A percentile compares a stretch with the other conserved stretches of the same genome.
Conservation (phyloP, 2,888 invertebrate genomes). For the Tetragonisca angustula region DNA sequence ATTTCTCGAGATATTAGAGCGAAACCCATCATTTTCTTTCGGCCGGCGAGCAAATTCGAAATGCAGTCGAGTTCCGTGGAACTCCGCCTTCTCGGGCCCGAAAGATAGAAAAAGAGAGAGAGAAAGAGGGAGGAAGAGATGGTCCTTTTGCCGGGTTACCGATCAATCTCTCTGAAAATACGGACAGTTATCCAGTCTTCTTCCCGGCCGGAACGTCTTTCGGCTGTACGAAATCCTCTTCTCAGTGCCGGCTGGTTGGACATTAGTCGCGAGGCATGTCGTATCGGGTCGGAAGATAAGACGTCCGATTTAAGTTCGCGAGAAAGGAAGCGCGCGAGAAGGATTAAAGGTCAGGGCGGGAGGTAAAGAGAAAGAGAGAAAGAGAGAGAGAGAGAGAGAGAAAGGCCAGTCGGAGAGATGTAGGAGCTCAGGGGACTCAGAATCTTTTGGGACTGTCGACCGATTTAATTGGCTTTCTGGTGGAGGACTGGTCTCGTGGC, state of each 20-base stretch:
- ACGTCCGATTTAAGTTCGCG: constrained; percentile 70
- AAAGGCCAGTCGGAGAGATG: constrained; percentile 22
- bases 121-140: background rate
- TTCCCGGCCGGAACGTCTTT: constrained; percentile 35
- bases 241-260: constrained; percentile 59
- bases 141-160: constrained; percentile 56
- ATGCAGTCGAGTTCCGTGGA: constrained; percentile 25
- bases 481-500: constrained; percentile 69
- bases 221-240: constrained; percentile 63
- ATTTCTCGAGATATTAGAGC: constrained; percentile 41
- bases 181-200: constrained; percentile 68
- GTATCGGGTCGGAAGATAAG: constrained; percentile 71
- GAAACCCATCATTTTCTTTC: constrained; percentile 45
- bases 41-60: constrained; percentile 35
- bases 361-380: background rate
- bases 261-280: constrained; percentile 72
- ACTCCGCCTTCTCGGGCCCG: constrained; percentile 15
- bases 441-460: constrained; percentile 77
- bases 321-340: constrained; percentile 65
- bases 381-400: constrained; percentile 3
- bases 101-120: background rate
- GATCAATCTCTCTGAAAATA: constrained; percentile 70
- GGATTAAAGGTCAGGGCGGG: constrained; percentile 65
- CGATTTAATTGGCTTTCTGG: constrained; percentile 77
- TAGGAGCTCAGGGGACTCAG: constrained; percentile 59